phyloP scores from a whole-genome alignment of 2,797 vertebrate species.

The Syngnathus rostellatus region DNA sequence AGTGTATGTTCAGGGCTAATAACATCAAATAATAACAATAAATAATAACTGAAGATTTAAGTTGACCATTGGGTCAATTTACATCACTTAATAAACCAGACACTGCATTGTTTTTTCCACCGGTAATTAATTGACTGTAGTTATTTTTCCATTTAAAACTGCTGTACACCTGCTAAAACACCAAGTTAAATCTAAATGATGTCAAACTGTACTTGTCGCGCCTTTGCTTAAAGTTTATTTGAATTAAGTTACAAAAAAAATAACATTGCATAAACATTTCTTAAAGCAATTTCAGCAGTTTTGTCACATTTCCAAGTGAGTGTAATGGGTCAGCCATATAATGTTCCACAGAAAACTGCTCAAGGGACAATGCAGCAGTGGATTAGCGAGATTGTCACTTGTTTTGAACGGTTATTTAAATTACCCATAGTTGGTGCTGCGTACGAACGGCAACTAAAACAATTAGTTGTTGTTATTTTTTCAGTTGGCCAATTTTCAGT shows the following conservation, averaged over 20 bases:
- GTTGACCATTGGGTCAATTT: too few species aligned
- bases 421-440: neutral
- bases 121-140: too few species aligned
- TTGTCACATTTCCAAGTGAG: neutral
- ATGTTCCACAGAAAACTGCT: neutral
- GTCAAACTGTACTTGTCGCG: neutral
- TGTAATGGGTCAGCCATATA: neutral
- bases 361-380: neutral
- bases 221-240: neutral
- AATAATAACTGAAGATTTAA: too few species aligned
- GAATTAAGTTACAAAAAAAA: neutral
- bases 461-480: neutral
- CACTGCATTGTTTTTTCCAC: too few species aligned
- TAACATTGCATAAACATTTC: neutral
- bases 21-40: too few species aligned
- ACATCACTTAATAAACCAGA: too few species aligned
- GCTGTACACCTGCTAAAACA: neutral
- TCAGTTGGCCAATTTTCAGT: neutral
- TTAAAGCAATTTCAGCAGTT: neutral
- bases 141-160: neutral
- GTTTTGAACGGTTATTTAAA: neutral
- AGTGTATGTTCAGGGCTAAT: too few species aligned
- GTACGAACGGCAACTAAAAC: neutral
- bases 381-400: neutral
- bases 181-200: neutral